phyloP scores from a whole-genome alignment of 2,113 vertebrate species.

The Mirza zaza region DNA sequence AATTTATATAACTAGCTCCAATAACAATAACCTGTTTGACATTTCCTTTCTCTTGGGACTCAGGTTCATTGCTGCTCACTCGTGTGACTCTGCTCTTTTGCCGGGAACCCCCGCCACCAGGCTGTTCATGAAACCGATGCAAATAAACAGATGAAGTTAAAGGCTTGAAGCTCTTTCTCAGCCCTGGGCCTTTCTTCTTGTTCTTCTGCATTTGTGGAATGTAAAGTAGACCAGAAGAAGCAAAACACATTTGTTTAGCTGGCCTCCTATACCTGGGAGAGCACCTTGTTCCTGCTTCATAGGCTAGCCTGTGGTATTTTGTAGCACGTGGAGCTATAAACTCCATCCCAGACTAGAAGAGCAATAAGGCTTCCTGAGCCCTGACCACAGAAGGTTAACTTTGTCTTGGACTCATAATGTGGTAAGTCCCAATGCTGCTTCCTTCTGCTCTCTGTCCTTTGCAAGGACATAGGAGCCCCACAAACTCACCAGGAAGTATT shows the following conservation, averaged over 20 bases:
- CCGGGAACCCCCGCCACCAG: neutral
- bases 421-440: neutral
- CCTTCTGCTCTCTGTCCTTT: neutral
- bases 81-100: neutral
- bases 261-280: neutral
- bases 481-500: conserved; percentile 21
- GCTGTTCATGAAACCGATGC: neutral
- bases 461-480: too few species aligned
- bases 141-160: neutral
- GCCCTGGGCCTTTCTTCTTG: neutral
- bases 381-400: neutral
- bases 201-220: neutral
- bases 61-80: neutral
- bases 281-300: neutral
- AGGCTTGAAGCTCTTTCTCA: neutral
- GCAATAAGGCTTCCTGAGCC: neutral
- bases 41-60: neutral
- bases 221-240: neutral
- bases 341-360: neutral
- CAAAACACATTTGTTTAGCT: neutral
- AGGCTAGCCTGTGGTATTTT: neutral
- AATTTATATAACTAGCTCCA: neutral
- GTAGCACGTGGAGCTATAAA: neutral
- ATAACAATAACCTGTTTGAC: neutral
- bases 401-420: neutral